Evolutionary conservation across 2,797 vertebrate genomes (phyloP).

Genomic region (Ctenosaura bakeri): DNA sequence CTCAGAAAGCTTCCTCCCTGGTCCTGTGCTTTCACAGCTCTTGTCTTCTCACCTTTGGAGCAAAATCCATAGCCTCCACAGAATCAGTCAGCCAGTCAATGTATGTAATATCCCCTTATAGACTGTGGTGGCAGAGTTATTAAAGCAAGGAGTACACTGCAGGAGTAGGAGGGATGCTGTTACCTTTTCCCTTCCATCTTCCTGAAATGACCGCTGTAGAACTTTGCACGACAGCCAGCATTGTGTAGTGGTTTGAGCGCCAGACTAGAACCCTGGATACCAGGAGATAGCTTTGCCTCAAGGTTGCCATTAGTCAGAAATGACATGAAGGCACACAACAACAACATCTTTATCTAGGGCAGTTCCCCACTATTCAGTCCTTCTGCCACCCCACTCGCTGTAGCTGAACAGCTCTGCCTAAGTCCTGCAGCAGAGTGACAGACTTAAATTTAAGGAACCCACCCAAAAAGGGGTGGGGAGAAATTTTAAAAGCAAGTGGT

Average conservation of each 20-base stretch:
- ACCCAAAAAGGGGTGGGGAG: not conserved
- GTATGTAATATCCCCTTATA: no score
- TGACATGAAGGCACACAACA: no score
- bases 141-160: not conserved
- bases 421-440: no score
- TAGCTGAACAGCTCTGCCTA: not conserved
- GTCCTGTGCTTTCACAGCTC: not conserved
- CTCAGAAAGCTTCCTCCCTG: not conserved
- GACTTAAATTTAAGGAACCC: no score
- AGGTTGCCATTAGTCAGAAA: no score
- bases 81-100: not conserved
- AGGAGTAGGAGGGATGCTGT: not conserved
- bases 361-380: not conserved
- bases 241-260: no score
- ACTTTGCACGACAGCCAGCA: not conserved
- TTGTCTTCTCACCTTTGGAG: not conserved
- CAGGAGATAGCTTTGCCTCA: no score
- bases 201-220: not conserved
- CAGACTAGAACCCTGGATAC: no score
- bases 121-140: not conserved
- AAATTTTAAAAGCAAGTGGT: not conserved
- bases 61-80: not conserved
- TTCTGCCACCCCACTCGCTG: rapidly evolving
- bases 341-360: not conserved
- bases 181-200: not conserved